Base-by-base conservation (phyloP, 2,888 invertebrate genomes). In the Dusona sp. region DNA sequence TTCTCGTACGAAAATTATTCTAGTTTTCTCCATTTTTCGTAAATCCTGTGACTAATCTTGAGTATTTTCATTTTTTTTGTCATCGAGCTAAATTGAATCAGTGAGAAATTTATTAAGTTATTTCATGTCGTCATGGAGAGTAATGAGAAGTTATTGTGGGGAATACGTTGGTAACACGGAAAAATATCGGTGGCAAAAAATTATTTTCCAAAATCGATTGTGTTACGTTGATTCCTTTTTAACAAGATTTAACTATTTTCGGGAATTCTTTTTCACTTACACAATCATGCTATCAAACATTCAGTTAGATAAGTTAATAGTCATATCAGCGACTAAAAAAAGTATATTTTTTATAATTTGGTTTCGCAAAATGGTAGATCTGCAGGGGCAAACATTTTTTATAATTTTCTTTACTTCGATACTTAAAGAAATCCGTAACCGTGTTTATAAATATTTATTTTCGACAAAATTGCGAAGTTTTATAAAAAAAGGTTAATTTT, bases 1-100 rank as follows among this genome's bases (percentile, higher is more conserved):
- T 68, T 9, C 48, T 38, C 77, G n/a, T 38, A 36, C 61, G 7
- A 42, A 64, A 48, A 54, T 64, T n/a, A 8, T n/a, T n/a, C n/a
- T 51, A 2, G 11, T 45, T 25, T 36, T 65, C 64, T 51, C 36
- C 16, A 19, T 45, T 61, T 42, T 38, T 19, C 29, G 42, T 42
- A 8, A 36, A 42, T 13, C 3, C 36, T 3, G n/a, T 57, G 38
- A 1, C 2, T n/a, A 57, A 6, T 38, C 22, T 33, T 13, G 36
- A 6, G 13, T 36, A n/a, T 51, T n/a, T 36, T 57, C 1, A 33
- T 38, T 33, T 73, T n/a, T 51, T 0, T 61, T 6, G 25, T 25
- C 16, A 29, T 16, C 61, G 61, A 61, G 61, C 25, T 29, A 16
- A 16, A 7, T 29, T 29, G 1, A 16, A 29, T 61, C 1, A 16